Evolutionary conservation across 1,140 invertebrate species (phyloP).

Genomic region (Drosophila saltans): DNA sequence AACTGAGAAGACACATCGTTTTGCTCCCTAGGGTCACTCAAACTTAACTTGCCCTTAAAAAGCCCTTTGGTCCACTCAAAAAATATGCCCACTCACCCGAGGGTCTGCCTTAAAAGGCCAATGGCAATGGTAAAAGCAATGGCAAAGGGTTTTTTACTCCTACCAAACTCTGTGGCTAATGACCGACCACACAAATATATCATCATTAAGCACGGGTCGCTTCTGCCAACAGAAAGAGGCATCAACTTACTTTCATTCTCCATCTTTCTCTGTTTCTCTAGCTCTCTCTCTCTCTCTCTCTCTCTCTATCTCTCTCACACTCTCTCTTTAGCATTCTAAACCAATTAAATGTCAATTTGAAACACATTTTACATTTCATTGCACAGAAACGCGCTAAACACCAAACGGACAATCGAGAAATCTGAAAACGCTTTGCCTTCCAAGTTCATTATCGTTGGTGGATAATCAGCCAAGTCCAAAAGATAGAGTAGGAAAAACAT

Average conservation of each 20-base stretch:
- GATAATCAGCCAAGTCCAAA: slow-evolving; percentile 56
- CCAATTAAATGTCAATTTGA: slow-evolving; percentile 75
- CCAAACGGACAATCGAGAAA: slow-evolving; percentile 44
- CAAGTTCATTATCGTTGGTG: slow-evolving; percentile 70
- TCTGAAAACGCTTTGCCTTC: slow-evolving; percentile 34
- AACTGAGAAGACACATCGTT: slow-evolving; percentile 7
- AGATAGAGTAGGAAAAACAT: neutral
- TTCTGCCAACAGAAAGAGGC: slow-evolving; percentile 29
- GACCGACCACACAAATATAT: slow-evolving; percentile 61
- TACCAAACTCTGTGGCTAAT: slow-evolving; percentile 41
- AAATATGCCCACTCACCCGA: slow-evolving; percentile 49
- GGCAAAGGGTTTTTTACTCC: slow-evolving; percentile 37
- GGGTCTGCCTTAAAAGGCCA: neutral
- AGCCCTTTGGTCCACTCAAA: slow-evolving; percentile 27
- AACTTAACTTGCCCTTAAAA: slow-evolving; percentile 6
- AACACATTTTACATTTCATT: slow-evolving; percentile 70
- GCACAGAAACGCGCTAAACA: slow-evolving; percentile 66
- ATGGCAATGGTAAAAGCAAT: neutral
- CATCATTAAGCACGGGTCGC: slow-evolving; percentile 62
- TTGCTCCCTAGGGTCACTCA: slow-evolving; percentile 5
- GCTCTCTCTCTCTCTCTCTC: neutral
- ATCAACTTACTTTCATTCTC: slow-evolving; percentile 53
- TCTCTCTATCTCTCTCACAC: slow-evolving; percentile 1
- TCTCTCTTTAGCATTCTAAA: slow-evolving; percentile 26
- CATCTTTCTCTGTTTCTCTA: slow-evolving; percentile 14